Percentiles rank a stretch among this genome's conserved stretches.
Conservation (phyloP, 37 sponge, comb jelly and placozoan genomes). For the Haliclona indistincta region DNA sequence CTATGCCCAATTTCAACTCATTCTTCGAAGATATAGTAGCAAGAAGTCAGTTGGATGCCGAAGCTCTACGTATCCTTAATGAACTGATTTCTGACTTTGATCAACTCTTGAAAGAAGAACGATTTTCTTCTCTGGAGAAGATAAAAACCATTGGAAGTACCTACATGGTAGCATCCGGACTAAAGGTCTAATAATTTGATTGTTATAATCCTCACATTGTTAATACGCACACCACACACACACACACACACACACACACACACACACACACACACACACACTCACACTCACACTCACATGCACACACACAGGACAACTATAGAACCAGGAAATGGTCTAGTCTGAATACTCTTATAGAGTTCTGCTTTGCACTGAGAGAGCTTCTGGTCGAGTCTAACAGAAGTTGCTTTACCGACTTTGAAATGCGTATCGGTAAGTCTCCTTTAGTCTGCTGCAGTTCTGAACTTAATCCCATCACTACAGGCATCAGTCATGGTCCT, state of each 20-base stretch:
- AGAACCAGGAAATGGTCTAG: conserved; percentile 47
- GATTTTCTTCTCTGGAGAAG: conserved; percentile 68
- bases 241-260: not conserved
- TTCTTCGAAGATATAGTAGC: conserved; percentile 75
- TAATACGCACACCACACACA: not conserved
- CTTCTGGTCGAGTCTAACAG: conserved; percentile 67
- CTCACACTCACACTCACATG: conserved; percentile 9
- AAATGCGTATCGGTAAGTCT: conserved; percentile 66
- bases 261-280: conserved; percentile 11
- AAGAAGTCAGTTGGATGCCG: conserved; percentile 71
- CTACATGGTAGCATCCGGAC: conserved; percentile 84
- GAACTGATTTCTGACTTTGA: conserved; percentile 66
- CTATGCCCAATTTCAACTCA: conserved; percentile 70
- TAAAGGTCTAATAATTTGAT: too few species aligned
- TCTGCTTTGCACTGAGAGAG: conserved; percentile 76
- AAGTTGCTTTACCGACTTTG: conserved; percentile 70
- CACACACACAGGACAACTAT: not conserved
- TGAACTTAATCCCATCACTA: too few species aligned
- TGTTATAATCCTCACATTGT: not conserved
- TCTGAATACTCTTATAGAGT: conserved; percentile 57
- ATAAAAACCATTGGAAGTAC: conserved; percentile 87
- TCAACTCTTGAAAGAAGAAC: conserved; percentile 47
- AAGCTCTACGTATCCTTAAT: conserved; percentile 84
- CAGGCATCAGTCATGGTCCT: conserved; percentile 84
- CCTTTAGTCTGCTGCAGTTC: not conserved